Conservation (phyloP, 2,797 vertebrate genomes). For the Oreonectes daqikongensis region DNA sequence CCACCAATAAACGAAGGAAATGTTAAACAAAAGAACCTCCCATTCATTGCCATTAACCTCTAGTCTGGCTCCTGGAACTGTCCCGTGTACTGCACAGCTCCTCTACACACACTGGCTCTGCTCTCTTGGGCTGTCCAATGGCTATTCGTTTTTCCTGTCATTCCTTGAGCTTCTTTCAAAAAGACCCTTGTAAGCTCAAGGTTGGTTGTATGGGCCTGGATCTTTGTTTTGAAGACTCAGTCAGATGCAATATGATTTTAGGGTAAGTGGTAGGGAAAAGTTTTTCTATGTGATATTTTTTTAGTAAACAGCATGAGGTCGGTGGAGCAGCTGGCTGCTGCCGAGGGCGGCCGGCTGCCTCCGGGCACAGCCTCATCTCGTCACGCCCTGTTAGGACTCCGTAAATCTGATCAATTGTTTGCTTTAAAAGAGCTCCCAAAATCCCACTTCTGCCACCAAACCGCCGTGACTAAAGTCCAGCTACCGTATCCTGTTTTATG, state of each 20-base stretch:
- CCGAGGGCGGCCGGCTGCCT: slow-evolving; percentile 53
- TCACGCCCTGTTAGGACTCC: slow-evolving; percentile 74
- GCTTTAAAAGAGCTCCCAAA: slow-evolving; percentile 61
- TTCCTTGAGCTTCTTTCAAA: neutral
- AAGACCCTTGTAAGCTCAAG: neutral
- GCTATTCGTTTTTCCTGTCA: neutral
- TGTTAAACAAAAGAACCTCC: slow-evolving; percentile 86
- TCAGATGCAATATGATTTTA: neutral
- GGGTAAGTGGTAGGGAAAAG: no score
- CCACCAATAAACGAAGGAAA: slow-evolving; percentile 85
- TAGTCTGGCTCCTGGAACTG: slow-evolving; percentile 67
- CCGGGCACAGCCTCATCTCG: slow-evolving; percentile 60
- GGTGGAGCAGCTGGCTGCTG: slow-evolving; percentile 45
- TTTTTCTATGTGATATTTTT: no score
- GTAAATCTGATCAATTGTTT: slow-evolving; percentile 75
- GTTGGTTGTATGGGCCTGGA: neutral
- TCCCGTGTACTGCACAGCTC: slow-evolving; percentile 52
- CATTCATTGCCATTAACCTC: slow-evolving; percentile 80
- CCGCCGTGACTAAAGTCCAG: slow-evolving; percentile 72
- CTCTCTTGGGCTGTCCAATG: neutral
- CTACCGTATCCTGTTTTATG: slow-evolving; percentile 66
- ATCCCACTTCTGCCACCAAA: slow-evolving; percentile 60
- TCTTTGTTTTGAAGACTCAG: neutral
- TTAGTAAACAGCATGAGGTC: slow-evolving; percentile 29
- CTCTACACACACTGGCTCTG: neutral